Evolutionary conservation across 2,888 invertebrate species (phyloP), one percentile per base, ranked within the genome.

Genomic region (Athrips mouffetella): DNA sequence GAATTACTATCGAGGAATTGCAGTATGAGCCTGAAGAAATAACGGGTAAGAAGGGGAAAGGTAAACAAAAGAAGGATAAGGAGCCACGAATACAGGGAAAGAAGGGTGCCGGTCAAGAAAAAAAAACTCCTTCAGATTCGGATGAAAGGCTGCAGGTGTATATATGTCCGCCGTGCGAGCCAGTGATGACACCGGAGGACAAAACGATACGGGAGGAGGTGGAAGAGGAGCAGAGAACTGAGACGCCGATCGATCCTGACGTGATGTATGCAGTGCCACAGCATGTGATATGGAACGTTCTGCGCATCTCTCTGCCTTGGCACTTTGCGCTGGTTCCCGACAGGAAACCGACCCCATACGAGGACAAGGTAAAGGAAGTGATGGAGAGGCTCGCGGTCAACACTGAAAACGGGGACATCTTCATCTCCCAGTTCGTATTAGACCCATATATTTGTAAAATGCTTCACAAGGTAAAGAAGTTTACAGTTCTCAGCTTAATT

Each of bases 291-390:
- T 83, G 82, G 83, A 88, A 82, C 46, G 70, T 88, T 10, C 60
- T 88, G 6, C 65, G 63, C 21, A 75, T 80, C 37, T 85, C 81
- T 51, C 64, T 88, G 44, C 88, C 88, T 0, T 85, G 86, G 80
- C 80, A 86, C 52, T 88, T 85, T 47, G 57, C 63, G 13, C 54
- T 80, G 20, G 18, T 73, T n/a, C 76, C 82, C 0, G 78, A 84
- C 52, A 62, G 67, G 37, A 74, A 60, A 30, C 55, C 49, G 2
- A 80, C 80, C 21, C 70, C 73, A 7, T 82, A 80, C 49, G 49
- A 65, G n/a, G 64, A 72, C 1, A 65, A 76, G 41, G 67, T 88
- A 0, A 50, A 63, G 30, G 63, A 72, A 20, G 58, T 70, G 6
- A 58, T 88, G 48, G 71, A 70, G 40, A 55, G 58, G 1, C 61